A percentile compares a stretch with the other conserved stretches of the same genome.
Conservation (phyloP, 2,797 vertebrate species). For the Muscicapa striata region DNA sequence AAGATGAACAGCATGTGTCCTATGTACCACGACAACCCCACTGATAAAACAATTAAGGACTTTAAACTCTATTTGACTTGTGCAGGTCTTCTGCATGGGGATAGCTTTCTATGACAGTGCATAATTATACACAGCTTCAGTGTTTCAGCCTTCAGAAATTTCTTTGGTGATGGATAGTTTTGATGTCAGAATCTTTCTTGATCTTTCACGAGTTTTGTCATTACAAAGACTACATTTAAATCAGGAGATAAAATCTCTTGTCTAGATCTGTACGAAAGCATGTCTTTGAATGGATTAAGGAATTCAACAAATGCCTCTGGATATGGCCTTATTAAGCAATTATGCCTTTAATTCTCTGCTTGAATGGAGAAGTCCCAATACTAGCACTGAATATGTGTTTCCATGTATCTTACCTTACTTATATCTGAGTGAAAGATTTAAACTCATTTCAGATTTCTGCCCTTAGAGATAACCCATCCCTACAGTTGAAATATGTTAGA, state of each 20-base stretch:
- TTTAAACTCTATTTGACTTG: conserved; percentile 44
- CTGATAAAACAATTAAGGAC: not conserved
- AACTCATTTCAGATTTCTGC: not conserved
- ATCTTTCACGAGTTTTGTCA: conserved; percentile 34
- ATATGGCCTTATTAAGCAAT: not conserved
- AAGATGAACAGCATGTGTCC: not conserved
- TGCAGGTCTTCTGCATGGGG: not conserved
- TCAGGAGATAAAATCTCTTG: conserved; percentile 59
- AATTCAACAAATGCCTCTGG: conserved; percentile 5
- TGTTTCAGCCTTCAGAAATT: conserved; percentile 59
- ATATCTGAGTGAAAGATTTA: not conserved
- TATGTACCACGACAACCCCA: not conserved
- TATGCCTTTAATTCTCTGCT: not conserved
- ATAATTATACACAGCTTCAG: conserved; percentile 38
- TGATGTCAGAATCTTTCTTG: conserved; percentile 68
- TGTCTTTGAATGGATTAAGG: conserved; percentile 23
- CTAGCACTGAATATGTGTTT: not conserved
- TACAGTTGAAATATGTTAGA: not conserved
- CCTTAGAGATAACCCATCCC: not conserved
- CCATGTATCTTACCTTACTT: not conserved
- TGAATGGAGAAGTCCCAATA: not conserved
- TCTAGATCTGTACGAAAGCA: not conserved
- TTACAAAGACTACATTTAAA: conserved; percentile 63
- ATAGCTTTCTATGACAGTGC: conserved; percentile 3
- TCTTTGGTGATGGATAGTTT: conserved; percentile 59